Base-by-base conservation (phyloP, 2,888 invertebrate species). In the Drosophila fungiperda region DNA sequence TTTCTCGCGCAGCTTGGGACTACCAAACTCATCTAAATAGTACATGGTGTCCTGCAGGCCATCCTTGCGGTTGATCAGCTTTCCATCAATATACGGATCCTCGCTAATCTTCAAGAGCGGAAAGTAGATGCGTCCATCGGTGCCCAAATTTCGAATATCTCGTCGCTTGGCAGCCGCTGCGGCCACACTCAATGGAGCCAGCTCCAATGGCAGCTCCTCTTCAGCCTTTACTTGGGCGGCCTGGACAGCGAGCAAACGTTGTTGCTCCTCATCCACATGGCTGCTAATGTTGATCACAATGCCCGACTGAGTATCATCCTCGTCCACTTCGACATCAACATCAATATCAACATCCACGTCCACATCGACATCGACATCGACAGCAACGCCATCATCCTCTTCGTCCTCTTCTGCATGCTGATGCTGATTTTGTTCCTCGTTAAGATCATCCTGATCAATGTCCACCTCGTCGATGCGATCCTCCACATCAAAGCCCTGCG, bases 41-140 rank as follows among this genome's bases (percentile, higher is more conserved):
- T 93, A 93, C 91, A 93, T 92, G 50, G 92, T 92, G 60, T 93
- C 92, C 69, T 92, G 92, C 11, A 93, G 87, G 26, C 93, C 93
- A 78, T 93, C 93, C 68, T 90, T 92, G 73, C 92, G 92, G 77
- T 93, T 93, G 59, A 93, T 93, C 35, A 93, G 74, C 77, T 92
- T 92, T n/a, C 91, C 78, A 86, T 93, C 92, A 12, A 93, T 92
- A 55, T 87, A 78, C 36, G 90, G 83, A 78, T 92, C 92, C 64
- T 92, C 93, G 45, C 81, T 85, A 58, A 90, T 91, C 73, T 92
- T 92, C 1, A 92, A 73, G 42, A 92, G 73, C 5, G 91, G 91
- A 62, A 93, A 92, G 66, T 90, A 92, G 50, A 90, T 89, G 49
- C 78, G 89, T 4, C 92, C 92, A 64, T 92, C 92, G 9, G 91